Evolutionary conservation across 2,888 invertebrate genomes (phyloP).

Genomic region (Merodon equestris): DNA sequence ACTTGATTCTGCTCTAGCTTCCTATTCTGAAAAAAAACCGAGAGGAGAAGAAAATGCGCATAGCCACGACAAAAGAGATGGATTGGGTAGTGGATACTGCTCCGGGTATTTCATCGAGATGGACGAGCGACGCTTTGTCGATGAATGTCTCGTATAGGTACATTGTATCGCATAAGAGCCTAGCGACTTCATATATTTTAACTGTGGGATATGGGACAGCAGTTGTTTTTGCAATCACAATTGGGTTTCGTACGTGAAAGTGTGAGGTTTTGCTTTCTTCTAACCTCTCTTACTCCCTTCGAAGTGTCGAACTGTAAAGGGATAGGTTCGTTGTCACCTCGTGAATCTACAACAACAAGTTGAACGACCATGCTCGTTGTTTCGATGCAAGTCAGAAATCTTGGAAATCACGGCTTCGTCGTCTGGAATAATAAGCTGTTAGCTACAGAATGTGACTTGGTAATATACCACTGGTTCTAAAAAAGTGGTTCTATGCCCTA

Average conservation of each 20-base stretch:
- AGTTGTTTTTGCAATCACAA: constrained; percentile 38
- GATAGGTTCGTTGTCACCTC: constrained; percentile 41
- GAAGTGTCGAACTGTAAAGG: background rate
- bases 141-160: constrained; percentile 29
- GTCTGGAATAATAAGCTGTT: constrained; percentile 65
- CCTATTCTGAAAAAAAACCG: constrained; percentile 47
- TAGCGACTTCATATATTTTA: background rate
- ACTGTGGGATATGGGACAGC: constrained; percentile 54
- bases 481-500: constrained; percentile 36
- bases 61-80: constrained; percentile 30
- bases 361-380: constrained; percentile 49
- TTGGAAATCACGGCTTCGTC: constrained; percentile 59
- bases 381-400: constrained; percentile 41
- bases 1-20: constrained; percentile 67
- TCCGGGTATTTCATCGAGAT: too few species aligned
- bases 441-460: constrained; percentile 18
- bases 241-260: constrained; percentile 60
- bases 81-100: constrained; percentile 35
- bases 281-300: constrained; percentile 3
- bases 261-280: constrained; percentile 66
- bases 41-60: constrained; percentile 11
- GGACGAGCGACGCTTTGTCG: background rate
- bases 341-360: constrained; percentile 53
- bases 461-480: constrained; percentile 34
- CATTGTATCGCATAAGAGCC: constrained; percentile 14